Percentiles rank a stretch among this genome's conserved stretches.
Conservation (phyloP, 2,113 vertebrate species). For the Cavia porcellus region DNA sequence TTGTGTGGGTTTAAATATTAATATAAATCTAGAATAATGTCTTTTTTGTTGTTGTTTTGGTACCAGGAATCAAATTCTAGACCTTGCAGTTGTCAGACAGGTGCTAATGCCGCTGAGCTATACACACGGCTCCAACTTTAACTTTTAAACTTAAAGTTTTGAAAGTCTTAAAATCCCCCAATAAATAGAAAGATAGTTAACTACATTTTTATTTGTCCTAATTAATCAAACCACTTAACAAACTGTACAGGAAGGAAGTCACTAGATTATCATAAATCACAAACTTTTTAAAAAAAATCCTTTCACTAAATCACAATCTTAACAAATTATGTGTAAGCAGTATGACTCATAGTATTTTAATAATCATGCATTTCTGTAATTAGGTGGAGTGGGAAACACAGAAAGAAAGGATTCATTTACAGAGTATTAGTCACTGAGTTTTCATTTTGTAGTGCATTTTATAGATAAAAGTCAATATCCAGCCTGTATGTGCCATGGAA, state of each 20-base stretch:
- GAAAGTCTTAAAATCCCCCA: background rate
- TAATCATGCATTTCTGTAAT: constrained; percentile 42
- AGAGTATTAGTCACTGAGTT: background rate
- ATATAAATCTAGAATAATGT: background rate
- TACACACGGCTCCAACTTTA: too few species aligned
- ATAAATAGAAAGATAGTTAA: background rate
- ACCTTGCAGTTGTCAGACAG: too few species aligned
- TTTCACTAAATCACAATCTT: background rate
- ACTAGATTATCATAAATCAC: constrained; percentile 4
- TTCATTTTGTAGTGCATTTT: background rate
- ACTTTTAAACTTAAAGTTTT: background rate
- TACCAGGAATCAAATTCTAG: too few species aligned
- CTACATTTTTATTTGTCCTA: background rate
- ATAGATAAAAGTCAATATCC: background rate
- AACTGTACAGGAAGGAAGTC: background rate
- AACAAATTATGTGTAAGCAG: constrained; percentile 26
- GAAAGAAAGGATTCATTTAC: background rate
- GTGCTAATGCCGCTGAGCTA: too few species aligned
- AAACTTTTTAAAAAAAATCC: background rate
- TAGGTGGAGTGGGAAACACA: background rate
- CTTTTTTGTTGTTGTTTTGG: background rate
- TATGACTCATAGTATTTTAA: background rate
- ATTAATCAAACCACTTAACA: constrained; percentile 46
- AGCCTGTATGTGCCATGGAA: background rate
- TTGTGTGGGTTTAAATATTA: background rate